Conservation (phyloP, 1,140 invertebrate genomes). For the Zaprionus kolodkinae region DNA sequence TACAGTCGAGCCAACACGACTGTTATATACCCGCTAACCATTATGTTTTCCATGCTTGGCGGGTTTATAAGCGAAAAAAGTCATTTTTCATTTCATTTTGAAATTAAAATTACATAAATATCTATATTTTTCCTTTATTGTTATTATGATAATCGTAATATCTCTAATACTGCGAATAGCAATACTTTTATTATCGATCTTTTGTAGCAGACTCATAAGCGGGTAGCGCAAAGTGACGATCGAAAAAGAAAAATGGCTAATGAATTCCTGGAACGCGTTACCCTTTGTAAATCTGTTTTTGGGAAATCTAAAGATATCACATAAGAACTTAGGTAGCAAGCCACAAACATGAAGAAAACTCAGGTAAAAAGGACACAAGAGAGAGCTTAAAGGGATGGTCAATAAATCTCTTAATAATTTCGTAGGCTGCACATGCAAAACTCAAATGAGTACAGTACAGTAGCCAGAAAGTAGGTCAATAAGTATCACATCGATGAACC, state of each 20-base stretch:
- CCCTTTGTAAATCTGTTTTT: not conserved
- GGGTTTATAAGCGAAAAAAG: too few relatives aligned
- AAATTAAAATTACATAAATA: too few relatives aligned
- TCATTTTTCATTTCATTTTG: too few relatives aligned
- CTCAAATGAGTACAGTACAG: not conserved
- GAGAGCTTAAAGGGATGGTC: constrained; percentile 16
- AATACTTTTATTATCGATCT: too few relatives aligned
- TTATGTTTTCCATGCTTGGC: too few relatives aligned
- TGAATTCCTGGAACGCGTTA: not conserved
- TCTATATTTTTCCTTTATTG: too few relatives aligned
- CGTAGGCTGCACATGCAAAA: not conserved
- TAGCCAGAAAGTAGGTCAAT: too few relatives aligned
- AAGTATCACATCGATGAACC: too few relatives aligned
- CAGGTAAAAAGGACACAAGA: constrained; percentile 8
- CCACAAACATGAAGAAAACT: not conserved
- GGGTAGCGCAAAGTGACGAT: not conserved
- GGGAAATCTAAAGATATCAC: not conserved
- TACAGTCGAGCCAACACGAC: not conserved
- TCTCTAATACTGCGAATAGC: too few relatives aligned
- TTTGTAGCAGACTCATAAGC: not conserved
- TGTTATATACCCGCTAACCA: too few relatives aligned
- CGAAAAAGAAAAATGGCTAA: not conserved
- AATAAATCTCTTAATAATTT: constrained; percentile 16
- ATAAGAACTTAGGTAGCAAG: constrained; percentile 6
- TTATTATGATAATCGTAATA: too few relatives aligned